Base-by-base conservation (phyloP, 2,888 invertebrate genomes). In the Halictus ligatus region DNA sequence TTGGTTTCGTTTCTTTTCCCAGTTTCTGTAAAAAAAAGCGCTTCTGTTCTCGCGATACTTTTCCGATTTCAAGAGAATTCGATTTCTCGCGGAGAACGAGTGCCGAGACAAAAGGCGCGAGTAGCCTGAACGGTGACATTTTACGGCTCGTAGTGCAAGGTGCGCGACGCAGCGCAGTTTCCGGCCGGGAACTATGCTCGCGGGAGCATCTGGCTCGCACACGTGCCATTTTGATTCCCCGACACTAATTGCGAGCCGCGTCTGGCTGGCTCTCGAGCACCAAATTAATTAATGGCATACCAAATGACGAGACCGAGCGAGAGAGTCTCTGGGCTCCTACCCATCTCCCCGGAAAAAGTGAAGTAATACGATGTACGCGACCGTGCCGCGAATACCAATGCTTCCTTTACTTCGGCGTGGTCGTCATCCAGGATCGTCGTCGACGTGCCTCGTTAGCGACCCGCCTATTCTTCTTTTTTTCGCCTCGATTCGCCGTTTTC, bases 201-300 rank as follows among this genome's bases (percentile, higher is more conserved):
- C 78, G 67, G 43, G 25, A 67, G 60, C 60, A 69, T 35, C 46
- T 50, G 75, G 7, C 46, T 72, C 83, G 74, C 58, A n/a, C 77
- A 76, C 64, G 74, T 74, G 50, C 73, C 79, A 72, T 58, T 48
- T 80, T 81, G 87, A 87, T 80, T 78, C 75, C 74, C 60, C 58
- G 77, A 46, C 81, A 80, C 85, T 88, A 88, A 88, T 88, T 88
- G 88, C 88, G 40, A 82, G 75, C 40, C 81, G 78, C 72, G 81
- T 84, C 88, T 77, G 77, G 64, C 84, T 79, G 71, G 60, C 79
- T 81, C 88, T 87, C 78, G 75, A 72, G 79, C 67, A 21, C 77
- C 75, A 84, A 87, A 88, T 88, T 88, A 88, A 88, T 88, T 88
- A 88, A 88, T 87, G 84, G 88, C 84, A 88, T 87, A 87, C 81